These are phyloP conservation scores for Lithophane socia DNA, from an alignment of 2,888 invertebrate genomes.

Conservation along the genomic window DNA sequence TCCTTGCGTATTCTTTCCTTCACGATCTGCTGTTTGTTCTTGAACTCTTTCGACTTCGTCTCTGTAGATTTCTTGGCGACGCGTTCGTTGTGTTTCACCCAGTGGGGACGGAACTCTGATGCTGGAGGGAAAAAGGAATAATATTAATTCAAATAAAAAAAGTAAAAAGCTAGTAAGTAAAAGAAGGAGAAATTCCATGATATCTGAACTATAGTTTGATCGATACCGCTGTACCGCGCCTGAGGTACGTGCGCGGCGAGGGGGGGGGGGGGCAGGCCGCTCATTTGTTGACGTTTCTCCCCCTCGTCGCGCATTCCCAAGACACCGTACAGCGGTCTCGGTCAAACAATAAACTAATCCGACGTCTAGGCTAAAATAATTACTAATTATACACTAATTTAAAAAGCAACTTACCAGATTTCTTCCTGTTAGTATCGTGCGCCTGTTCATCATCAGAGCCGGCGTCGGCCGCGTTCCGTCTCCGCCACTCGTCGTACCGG, in stretches of 20 bases:
- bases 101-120: slow-evolving; percentile 92
- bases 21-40: slow-evolving; percentile 94
- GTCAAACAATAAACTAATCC: too few species aligned
- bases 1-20: slow-evolving; percentile 93
- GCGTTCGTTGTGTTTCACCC: slow-evolving; percentile 95
- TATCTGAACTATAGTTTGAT: too few species aligned
- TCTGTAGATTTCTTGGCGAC: slow-evolving; percentile 75
- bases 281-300: too few species aligned
- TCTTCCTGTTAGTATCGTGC: slow-evolving; percentile 65
- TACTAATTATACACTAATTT: too few species aligned
- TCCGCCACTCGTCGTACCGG: slow-evolving; percentile 96
- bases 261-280: too few species aligned
- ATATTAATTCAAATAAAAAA: neutral
- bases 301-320: too few species aligned
- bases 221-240: too few species aligned
- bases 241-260: too few species aligned
- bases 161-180: too few species aligned
- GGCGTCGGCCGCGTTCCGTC: slow-evolving; percentile 91
- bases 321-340: too few species aligned
- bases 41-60: slow-evolving; percentile 91
- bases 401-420: slow-evolving; percentile 63
- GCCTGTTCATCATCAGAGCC: slow-evolving; percentile 82
- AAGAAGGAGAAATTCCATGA: too few species aligned
- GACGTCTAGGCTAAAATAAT: too few species aligned
- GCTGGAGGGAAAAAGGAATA: slow-evolving; percentile 65